Percentiles rank a stretch among this genome's conserved stretches.
These are phyloP conservation scores for Thyatira batis DNA, from an alignment of 2,888 invertebrate genomes.

Conservation along the genomic window DNA sequence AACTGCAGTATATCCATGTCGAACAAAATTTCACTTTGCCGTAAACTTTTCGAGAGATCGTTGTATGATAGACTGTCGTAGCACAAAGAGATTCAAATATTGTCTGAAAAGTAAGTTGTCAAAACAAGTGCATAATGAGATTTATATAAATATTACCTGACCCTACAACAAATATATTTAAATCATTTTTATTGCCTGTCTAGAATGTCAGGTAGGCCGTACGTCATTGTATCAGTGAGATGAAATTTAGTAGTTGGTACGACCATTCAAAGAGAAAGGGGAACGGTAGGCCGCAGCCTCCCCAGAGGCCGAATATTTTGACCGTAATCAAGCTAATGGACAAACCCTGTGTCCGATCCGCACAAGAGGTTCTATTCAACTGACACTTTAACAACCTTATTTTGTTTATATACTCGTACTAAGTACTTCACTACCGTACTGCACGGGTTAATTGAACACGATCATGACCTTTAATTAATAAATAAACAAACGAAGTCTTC, in stretches of 20 bases:
- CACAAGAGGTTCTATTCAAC: conserved; percentile 61
- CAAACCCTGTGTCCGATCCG: conserved; percentile 69
- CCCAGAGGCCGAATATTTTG: conserved; percentile 66
- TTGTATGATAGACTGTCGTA: conserved; percentile 24
- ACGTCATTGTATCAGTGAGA: conserved; percentile 17
- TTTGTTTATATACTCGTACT: conserved; percentile 60
- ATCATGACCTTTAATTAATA: neutral
- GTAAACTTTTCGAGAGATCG: conserved; percentile 37
- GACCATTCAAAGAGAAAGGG: conserved; percentile 36
- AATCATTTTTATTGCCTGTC: conserved; percentile 14
- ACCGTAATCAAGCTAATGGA: conserved; percentile 79
- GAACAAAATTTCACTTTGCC: conserved; percentile 67
- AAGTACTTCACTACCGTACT: conserved; percentile 42
- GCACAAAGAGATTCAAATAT: conserved; percentile 9
- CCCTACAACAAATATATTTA: no score
- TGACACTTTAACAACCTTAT: conserved; percentile 64
- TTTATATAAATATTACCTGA: neutral
- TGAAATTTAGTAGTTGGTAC: conserved; percentile 39
- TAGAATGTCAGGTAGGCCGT: conserved; percentile 18
- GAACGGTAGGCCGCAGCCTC: conserved; percentile 53
- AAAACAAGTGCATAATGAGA: no score
- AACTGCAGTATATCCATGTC: conserved; percentile 71
- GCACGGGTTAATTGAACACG: conserved; percentile 27
- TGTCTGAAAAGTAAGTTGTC: conserved; percentile 29
- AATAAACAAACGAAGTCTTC: neutral